Evolutionary conservation across 2,797 vertebrate genomes (phyloP).

Genomic region (Echiichthys vipera): DNA sequence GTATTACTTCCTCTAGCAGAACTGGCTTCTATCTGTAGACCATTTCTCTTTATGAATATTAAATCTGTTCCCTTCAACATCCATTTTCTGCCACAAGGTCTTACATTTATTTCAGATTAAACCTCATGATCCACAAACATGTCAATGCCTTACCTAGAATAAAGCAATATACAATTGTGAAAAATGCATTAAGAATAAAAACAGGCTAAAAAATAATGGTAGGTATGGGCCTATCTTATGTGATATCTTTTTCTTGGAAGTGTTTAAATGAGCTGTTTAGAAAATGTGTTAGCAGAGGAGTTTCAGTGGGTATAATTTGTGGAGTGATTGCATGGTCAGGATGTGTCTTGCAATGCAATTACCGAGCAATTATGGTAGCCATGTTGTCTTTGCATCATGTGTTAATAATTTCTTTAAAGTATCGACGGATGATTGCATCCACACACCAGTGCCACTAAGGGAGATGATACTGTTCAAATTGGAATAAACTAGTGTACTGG

Average conservation of each 20-base stretch:
- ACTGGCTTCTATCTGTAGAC: constrained; percentile 1
- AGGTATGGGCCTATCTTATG: background rate
- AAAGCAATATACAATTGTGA: background rate
- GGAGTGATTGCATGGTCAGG: constrained; percentile 2
- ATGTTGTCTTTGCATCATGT: constrained; percentile 20
- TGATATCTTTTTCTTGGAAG: background rate
- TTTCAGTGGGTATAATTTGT: constrained; percentile 41
- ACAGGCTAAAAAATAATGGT: background rate
- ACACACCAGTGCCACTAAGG: background rate
- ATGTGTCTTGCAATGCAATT: constrained; percentile 24
- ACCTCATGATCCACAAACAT: background rate
- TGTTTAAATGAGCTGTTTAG: constrained; percentile 9
- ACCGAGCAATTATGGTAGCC: constrained; percentile 18
- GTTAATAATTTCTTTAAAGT: constrained; percentile 11
- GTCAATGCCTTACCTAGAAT: background rate
- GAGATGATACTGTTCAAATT: background rate
- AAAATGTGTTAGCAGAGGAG: background rate
- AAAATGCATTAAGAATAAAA: background rate
- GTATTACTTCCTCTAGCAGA: background rate
- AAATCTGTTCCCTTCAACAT: background rate
- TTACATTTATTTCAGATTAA: constrained; percentile 1
- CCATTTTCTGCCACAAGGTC: background rate
- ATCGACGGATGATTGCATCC: constrained; percentile 14
- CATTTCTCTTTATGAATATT: constrained; percentile 14
- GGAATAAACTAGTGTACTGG: background rate